Evolutionary conservation across 2,113 vertebrate species (phyloP).

Genomic region (Seriola quinqueradiata): DNA sequence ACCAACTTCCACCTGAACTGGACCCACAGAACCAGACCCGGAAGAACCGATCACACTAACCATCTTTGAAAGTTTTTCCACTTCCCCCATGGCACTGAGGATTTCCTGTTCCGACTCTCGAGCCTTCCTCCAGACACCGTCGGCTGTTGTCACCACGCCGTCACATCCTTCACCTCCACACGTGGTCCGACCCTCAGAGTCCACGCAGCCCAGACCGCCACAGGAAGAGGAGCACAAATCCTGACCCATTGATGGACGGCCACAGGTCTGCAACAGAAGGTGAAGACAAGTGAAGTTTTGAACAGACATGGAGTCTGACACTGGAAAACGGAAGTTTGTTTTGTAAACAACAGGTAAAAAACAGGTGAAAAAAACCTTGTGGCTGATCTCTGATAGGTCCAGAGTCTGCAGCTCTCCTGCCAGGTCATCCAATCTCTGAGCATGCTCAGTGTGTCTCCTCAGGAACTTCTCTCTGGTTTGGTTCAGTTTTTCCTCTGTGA

Average conservation of each 20-base stretch:
- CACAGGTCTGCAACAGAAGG: slow-evolving; percentile 87
- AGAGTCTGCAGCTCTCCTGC: slow-evolving; percentile 93
- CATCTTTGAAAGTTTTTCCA: slow-evolving; percentile 95
- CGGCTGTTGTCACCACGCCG: slow-evolving; percentile 86
- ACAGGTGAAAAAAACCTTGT: slow-evolving; percentile 48
- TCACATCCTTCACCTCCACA: slow-evolving; percentile 92
- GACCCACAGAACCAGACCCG: neutral
- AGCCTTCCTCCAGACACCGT: slow-evolving; percentile 88
- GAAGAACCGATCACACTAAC: slow-evolving; percentile 77
- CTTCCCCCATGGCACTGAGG: slow-evolving; percentile 90
- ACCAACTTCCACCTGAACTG: neutral
- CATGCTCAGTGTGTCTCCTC: slow-evolving; percentile 88
- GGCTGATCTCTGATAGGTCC: slow-evolving; percentile 86
- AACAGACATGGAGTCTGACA: too few relatives aligned
- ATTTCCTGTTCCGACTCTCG: slow-evolving; percentile 92
- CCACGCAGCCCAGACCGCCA: slow-evolving; percentile 89
- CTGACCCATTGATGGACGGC: slow-evolving; percentile 83
- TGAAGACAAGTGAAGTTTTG: too few relatives aligned
- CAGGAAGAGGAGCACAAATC: slow-evolving; percentile 85
- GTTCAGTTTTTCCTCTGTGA: slow-evolving; percentile 88
- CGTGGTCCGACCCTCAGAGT: slow-evolving; percentile 83
- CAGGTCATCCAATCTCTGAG: slow-evolving; percentile 90
- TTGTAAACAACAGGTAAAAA: too few relatives aligned
- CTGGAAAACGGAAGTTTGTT: too few relatives aligned
- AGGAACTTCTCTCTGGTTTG: slow-evolving; percentile 85